Conservation (phyloP, 2,797 vertebrate species). For the Ciconia nigra region DNA sequence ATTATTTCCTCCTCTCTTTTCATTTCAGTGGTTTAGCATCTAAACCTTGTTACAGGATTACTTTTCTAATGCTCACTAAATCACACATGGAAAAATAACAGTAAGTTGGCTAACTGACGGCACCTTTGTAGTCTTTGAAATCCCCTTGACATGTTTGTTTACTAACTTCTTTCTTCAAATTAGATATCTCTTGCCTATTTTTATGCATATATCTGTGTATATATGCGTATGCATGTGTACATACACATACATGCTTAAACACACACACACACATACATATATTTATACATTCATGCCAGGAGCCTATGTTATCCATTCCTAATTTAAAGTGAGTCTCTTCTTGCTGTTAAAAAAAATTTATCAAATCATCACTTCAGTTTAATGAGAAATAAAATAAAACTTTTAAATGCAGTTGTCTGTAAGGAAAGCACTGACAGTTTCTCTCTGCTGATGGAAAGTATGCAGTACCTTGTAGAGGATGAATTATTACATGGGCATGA, state of each 20-base stretch:
- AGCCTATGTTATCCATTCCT: background rate
- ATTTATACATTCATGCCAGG: background rate
- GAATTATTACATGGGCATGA: background rate
- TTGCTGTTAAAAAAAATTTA: background rate
- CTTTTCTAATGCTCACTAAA: background rate
- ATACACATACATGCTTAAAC: background rate
- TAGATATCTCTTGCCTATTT: background rate
- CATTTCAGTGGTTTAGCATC: background rate
- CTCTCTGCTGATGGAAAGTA: background rate
- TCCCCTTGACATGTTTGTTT: background rate
- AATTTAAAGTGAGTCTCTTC: background rate
- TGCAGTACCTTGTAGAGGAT: background rate
- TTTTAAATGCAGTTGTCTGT: background rate
- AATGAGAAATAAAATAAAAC: background rate
- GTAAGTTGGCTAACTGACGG: background rate
- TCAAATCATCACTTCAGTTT: background rate
- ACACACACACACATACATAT: background rate
- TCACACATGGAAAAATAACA: background rate
- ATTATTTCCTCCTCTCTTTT: background rate
- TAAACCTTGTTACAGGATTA: background rate
- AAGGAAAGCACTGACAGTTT: background rate
- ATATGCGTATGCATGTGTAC: background rate
- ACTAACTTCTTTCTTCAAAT: background rate
- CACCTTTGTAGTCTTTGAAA: background rate
- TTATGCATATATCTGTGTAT: background rate